Conservation (phyloP, 2,888 invertebrate species). For the Dysmachus trigonus region DNA sequence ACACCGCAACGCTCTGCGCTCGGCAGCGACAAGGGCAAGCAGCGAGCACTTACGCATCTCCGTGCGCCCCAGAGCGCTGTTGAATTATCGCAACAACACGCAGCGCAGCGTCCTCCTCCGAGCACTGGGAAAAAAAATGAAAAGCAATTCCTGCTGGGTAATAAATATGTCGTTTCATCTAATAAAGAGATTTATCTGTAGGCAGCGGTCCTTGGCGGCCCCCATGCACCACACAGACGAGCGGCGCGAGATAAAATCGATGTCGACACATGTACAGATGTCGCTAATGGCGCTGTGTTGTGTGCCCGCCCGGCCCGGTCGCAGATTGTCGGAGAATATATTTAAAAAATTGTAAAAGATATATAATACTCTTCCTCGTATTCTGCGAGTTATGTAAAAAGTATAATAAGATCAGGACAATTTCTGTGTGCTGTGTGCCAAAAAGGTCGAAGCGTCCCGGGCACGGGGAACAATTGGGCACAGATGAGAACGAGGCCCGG, state of each 20-base stretch:
- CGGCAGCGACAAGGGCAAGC: not conserved
- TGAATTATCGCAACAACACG: constrained; percentile 14
- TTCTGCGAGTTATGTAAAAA: not conserved
- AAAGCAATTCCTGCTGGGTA: constrained; percentile 45
- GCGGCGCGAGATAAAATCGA: constrained; percentile 29
- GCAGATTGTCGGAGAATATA: not conserved
- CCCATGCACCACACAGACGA: constrained; percentile 24
- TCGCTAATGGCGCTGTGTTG: constrained; percentile 32
- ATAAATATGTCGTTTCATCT: constrained; percentile 48
- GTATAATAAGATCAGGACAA: not conserved
- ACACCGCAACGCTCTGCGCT: not conserved
- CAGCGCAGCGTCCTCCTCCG: not conserved
- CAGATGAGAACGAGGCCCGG: not conserved
- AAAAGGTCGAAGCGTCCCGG: not conserved
- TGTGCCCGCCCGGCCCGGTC: not conserved
- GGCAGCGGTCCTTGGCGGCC: constrained; percentile 37
- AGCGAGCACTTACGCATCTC: constrained; percentile 10
- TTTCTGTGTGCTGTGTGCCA: not conserved
- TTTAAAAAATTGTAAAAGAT: not conserved
- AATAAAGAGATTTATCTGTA: constrained; percentile 46
- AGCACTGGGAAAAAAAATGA: not conserved
- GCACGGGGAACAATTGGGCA: constrained; percentile 12
- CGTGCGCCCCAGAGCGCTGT: constrained; percentile 9
- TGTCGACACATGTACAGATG: constrained; percentile 36
- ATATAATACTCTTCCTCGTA: not conserved